A percentile compares a stretch with the other conserved stretches of the same genome.
phyloP scores from a whole-genome alignment of 2,888 invertebrate species.

The Ornithoptera alexandrae region DNA sequence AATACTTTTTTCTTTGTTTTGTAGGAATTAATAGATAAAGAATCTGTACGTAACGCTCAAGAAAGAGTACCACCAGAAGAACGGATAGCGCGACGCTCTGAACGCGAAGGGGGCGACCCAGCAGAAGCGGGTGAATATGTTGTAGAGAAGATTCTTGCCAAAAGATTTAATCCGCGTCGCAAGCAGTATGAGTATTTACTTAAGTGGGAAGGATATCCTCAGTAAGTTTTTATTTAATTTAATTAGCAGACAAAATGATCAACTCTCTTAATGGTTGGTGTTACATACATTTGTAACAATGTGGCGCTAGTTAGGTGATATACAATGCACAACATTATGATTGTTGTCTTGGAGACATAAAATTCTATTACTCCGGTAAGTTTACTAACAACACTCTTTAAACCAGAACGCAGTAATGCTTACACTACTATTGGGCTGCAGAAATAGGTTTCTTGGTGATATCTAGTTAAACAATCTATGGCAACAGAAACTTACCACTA shows the following conservation, averaged over 20 bases:
- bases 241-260: background rate
- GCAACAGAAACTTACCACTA: too few species aligned
- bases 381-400: too few species aligned
- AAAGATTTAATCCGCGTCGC: slow-evolving; percentile 88
- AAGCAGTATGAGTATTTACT: slow-evolving; percentile 90
- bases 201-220: slow-evolving; percentile 91
- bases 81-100: slow-evolving; percentile 73
- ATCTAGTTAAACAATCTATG: too few species aligned
- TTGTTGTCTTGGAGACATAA: too few species aligned
- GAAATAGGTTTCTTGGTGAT: too few species aligned
- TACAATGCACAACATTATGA: too few species aligned
- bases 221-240: slow-evolving; percentile 71
- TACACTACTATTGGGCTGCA: too few species aligned
- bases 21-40: slow-evolving; percentile 48
- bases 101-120: slow-evolving; percentile 58
- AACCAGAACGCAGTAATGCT: too few species aligned
- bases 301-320: too few species aligned
- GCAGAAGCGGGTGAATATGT: slow-evolving; percentile 83
- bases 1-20: background rate
- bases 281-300: too few species aligned
- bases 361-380: too few species aligned
- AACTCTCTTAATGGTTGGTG: too few species aligned
- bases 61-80: slow-evolving; percentile 74
- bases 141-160: slow-evolving; percentile 91
- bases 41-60: slow-evolving; percentile 70